Evolutionary conservation across 2,797 vertebrate species (phyloP), one percentile per base, ranked within the genome.

Genomic region (Rhyacichthys aspro): DNA sequence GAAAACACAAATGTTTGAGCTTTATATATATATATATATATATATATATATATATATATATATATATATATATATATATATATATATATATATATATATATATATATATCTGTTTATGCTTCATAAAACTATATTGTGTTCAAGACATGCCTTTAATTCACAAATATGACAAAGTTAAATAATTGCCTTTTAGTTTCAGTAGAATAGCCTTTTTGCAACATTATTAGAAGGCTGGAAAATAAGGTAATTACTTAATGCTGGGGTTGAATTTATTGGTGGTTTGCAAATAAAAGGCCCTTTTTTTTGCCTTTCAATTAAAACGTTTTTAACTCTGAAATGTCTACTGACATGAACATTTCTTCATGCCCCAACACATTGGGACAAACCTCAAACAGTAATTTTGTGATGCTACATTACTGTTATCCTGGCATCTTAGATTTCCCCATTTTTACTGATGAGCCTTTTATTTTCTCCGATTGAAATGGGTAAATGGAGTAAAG

Each of bases 401-500:
- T 28, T 28, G 23, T 28, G 23, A 28, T 28, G 3, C 23, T 28
- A 28, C 23, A 28, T 28, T 2, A 28, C 23, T 28, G 23, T 28
- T 59, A 58, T 76, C 45, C 63, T 55, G 44, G 37, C 23, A 5
- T 43, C 78, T 80, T 69, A 49, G 56, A 75, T 70, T 73, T 72
- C 49, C 59, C 57, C 64, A 41, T 63, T 77, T 45, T 33, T 64
- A 66, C 65, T 78, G 81, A 84, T 70, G 72, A 76, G 64, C 42
- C 59, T 63, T 80, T 67, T 55, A 78, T 83, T 62, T 74, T 63
- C 63, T 67, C 50, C 43, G 34, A 53, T 23, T 71, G 62, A 85
- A 83, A 74, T 59, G 63, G 76, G 64, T 64, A 79, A 83, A 87
- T 77, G 67, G 77, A 81, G 63, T 55, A 72, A 83, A 79, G 70